Conservation (phyloP, 1,140 invertebrate species). For the Cryptotermes secundus region DNA sequence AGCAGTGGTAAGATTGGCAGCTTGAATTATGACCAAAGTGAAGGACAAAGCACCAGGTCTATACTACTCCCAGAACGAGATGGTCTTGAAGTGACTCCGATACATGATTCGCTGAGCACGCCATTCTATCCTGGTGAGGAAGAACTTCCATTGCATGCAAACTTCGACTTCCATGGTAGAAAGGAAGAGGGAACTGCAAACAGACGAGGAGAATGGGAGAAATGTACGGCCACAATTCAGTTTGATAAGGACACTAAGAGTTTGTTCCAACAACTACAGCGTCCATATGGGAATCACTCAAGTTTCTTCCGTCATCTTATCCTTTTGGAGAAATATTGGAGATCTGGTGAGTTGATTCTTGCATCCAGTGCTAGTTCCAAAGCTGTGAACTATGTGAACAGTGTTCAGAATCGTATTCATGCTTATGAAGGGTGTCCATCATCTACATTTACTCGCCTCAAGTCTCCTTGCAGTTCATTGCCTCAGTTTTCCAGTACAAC, state of each 20-base stretch:
- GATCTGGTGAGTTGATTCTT: slow-evolving; percentile 70
- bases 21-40: slow-evolving; percentile 2
- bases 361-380: slow-evolving; percentile 69
- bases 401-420: slow-evolving; percentile 72
- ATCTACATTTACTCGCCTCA: not conserved
- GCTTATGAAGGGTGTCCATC: slow-evolving; percentile 61
- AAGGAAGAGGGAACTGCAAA: slow-evolving; percentile 61
- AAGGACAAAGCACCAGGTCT: not conserved
- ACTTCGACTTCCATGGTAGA: slow-evolving; percentile 64
- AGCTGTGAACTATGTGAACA: slow-evolving; percentile 73
- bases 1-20: not conserved
- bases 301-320: slow-evolving; percentile 79
- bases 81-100: not conserved
- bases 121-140: slow-evolving; percentile 16
- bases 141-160: slow-evolving; percentile 58
- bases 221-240: slow-evolving; percentile 72
- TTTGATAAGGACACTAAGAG: slow-evolving; percentile 78
- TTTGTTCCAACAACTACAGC: slow-evolving; percentile 76
- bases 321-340: slow-evolving; percentile 72
- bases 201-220: slow-evolving; percentile 72
- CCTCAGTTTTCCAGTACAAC: not conserved
- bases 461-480: not conserved
- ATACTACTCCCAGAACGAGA: not conserved
- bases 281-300: slow-evolving; percentile 81
- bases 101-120: not conserved